Evolutionary conservation across 2,113 vertebrate genomes (phyloP), one percentile per base, ranked within the genome.

Genomic region (Triplophysa dalaica): DNA sequence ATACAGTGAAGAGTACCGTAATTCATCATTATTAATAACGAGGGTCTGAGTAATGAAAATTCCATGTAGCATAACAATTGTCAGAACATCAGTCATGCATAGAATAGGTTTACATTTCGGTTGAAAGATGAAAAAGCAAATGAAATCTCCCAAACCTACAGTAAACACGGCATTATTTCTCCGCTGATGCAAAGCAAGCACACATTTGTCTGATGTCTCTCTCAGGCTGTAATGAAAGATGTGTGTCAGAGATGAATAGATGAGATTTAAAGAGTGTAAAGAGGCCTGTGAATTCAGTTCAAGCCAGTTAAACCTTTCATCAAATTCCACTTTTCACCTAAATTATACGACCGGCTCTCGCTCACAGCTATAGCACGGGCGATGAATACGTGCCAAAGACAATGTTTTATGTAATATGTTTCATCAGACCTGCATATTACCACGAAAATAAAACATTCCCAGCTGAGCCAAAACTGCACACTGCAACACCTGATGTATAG

Each of bases 221-320:
- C 69, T 70, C 41, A 41, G 50, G 22, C 26, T 54, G 48, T 80
- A 86, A 84, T 82, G 77, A 86, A 84, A 80, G 80, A 79, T 81
- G n/a, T 63, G 78, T 83, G 81, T 82, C 78, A 73, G 41, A 19
- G 54, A 68, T 63, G 70, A 74, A 67, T 69, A 68, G 72, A 85
- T 65, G 73, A 79, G 81, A 84, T 86, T 81, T 76, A 81, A 70
- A 54, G 19, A 33, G 66, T 50, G 61, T 69, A 67, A 81, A 73
- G 52, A 63, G 70, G 70, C 64, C 60, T 77, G 38, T 21, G 75
- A 81, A 75, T 78, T 77, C 83, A 62, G 22, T 74, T 72, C 81
- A 79, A 79, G 62, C 64, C 24, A 45, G 66, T 81, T 79, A 68
- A 82, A 78, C 86, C 88, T 89, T 89, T 90, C 75, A 83, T 89